Conservation (phyloP, 2,797 vertebrate species). For the Ciconia nigra region DNA sequence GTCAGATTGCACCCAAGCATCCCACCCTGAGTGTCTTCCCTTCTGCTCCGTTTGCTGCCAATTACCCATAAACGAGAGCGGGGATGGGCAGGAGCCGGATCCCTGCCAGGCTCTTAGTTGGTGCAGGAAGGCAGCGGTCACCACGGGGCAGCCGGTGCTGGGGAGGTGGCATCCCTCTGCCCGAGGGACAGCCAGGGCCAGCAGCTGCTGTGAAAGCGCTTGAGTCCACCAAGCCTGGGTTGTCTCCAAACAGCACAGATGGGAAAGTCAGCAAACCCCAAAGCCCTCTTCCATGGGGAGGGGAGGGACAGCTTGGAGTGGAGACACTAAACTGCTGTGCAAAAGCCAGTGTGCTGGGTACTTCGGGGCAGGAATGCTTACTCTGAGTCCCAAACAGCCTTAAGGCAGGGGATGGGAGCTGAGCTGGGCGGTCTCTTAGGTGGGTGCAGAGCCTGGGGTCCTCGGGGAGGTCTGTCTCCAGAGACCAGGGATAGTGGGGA, state of each 20-base stretch:
- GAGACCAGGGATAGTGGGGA: not conserved
- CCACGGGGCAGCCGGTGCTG: rapidly evolving
- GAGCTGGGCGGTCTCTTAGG: not conserved
- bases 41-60: not conserved
- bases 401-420: not conserved
- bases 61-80: not conserved
- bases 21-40: not conserved
- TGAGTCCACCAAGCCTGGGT: not conserved
- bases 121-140: not conserved
- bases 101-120: not conserved
- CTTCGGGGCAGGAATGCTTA: not conserved
- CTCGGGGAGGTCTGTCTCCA: not conserved
- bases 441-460: not conserved
- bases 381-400: not conserved
- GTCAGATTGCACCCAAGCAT: not conserved
- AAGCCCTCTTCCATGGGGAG: not conserved
- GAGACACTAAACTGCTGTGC: not conserved
- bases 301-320: not conserved
- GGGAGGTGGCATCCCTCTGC: not conserved
- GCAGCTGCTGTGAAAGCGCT: rapidly evolving
- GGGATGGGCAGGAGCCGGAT: not conserved
- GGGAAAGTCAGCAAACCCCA: not conserved
- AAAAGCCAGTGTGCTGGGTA: rapidly evolving
- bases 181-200: not conserved
- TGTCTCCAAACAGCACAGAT: not conserved